Base-by-base conservation (phyloP, 2,888 invertebrate genomes). In the Labia minor region DNA sequence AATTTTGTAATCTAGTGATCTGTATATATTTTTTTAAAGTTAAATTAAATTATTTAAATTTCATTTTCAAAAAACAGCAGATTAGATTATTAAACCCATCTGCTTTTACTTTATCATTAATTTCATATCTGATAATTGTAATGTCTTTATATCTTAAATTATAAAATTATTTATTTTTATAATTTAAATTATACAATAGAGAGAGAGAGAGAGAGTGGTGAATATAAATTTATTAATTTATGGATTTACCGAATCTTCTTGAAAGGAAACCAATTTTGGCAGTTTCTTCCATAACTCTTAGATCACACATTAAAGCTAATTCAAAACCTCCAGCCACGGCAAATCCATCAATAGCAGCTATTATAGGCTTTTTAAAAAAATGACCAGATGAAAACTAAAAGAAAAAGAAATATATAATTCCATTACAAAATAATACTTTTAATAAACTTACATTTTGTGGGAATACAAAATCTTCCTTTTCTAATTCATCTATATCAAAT, bases 301-400 rank as follows among this genome's bases (percentile, higher is more conserved):
- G 77, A 76, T 98, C 97, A 79, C 95, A 96, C 79, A 94, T 86
- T 1, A 95, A 77, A 0, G 96, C 91, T 68, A 98, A 79, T 76
- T 97, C 96, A 68, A 97, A 82, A 0, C 96, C 97, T 71, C 87
- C 90, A 0, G 92, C 96, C 1, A 95, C 90, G 3, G 94, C 91
- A 76, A 89, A 94, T 0, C 97, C 97, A 72, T 85, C 86, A 1
- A 97, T 82, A 0, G 92, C 91, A n/a, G 92, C 95, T 69, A 97
- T 86, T 10, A 95, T 83, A 0, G 94, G 92, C 77, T 98, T 98
- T 68, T 85, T 86, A 65, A 89, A 84, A 65, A 87, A 80, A 67
- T 88, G 85, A 63, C 86, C 79, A 1, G 86, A 83, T 2, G 89
- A 86, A 0, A 85, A 84, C 86, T 86, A 70, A 8, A 74, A 72